These are phyloP conservation scores for Muricea muricata DNA, from an alignment of 92 coral and sea anemone genomes.

Conservation along the genomic window DNA sequence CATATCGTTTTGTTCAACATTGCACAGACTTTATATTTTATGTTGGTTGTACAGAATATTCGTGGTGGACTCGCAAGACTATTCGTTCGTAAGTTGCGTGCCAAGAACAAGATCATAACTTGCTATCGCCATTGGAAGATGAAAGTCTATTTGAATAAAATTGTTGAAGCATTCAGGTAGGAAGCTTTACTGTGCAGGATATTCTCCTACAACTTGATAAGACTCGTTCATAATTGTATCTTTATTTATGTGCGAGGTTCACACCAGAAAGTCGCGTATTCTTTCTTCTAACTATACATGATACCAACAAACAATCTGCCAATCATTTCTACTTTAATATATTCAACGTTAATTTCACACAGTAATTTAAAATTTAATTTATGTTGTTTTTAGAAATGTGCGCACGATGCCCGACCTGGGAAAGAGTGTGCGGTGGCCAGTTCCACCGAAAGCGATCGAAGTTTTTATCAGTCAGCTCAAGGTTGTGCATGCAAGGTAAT, in stretches of 20 bases:
- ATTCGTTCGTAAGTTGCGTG: conserved; percentile 76
- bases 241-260: no score
- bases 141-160: conserved; percentile 67
- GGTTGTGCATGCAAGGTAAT: conserved; percentile 75
- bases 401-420: conserved; percentile 68
- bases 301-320: no score
- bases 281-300: no score
- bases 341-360: no score
- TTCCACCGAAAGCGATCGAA: conserved; percentile 63
- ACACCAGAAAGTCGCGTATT: no score
- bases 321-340: neutral
- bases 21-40: conserved; percentile 21
- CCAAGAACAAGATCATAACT: conserved; percentile 75
- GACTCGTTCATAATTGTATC: neutral
- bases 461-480: conserved; percentile 56
- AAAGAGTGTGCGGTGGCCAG: conserved; percentile 74
- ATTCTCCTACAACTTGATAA: no score
- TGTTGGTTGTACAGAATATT: conserved; percentile 93
- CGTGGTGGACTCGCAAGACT: conserved; percentile 91
- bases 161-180: conserved; percentile 69
- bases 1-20: no score
- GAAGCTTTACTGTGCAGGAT: no score
- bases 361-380: neutral
- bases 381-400: conserved; percentile 7
- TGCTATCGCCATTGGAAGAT: conserved; percentile 78